Conservation (phyloP, 1,140 invertebrate genomes). For the Orius insidiosus region DNA sequence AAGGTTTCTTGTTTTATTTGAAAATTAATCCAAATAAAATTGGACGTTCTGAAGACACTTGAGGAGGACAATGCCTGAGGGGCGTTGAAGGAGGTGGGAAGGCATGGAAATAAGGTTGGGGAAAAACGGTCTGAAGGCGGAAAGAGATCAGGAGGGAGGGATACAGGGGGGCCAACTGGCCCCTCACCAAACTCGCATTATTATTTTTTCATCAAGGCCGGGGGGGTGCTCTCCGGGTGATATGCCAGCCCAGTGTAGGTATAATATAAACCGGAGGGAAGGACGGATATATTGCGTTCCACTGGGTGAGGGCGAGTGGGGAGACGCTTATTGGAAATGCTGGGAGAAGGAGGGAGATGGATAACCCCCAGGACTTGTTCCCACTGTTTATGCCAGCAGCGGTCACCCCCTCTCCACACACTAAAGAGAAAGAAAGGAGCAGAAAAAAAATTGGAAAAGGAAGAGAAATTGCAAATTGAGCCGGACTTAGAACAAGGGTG, state of each 20-base stretch:
- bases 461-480: constrained; percentile 10
- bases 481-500: background rate
- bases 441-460: too few relatives aligned
- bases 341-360: constrained; percentile 11
- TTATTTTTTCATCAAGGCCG: constrained; percentile 16
- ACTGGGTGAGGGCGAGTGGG: background rate
- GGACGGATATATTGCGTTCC: constrained; percentile 12
- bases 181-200: constrained; percentile 15
- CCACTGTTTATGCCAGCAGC: constrained; percentile 8
- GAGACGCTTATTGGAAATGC: constrained; percentile 13
- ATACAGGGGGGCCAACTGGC: background rate
- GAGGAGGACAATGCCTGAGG: constrained; percentile 4
- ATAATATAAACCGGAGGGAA: constrained; percentile 10
- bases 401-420: background rate
- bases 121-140: too few relatives aligned
- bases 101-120: constrained; percentile 9
- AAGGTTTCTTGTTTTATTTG: too few relatives aligned
- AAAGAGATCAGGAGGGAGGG: background rate
- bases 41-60: constrained; percentile 2
- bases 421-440: constrained; percentile 11
- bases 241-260: constrained; percentile 12
- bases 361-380: constrained; percentile 11
- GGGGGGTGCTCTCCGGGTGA: constrained; percentile 1
- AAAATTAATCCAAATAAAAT: too few relatives aligned
- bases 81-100: background rate